Conservation (phyloP, 2,888 invertebrate species). For the Tupiocoris notatus region DNA sequence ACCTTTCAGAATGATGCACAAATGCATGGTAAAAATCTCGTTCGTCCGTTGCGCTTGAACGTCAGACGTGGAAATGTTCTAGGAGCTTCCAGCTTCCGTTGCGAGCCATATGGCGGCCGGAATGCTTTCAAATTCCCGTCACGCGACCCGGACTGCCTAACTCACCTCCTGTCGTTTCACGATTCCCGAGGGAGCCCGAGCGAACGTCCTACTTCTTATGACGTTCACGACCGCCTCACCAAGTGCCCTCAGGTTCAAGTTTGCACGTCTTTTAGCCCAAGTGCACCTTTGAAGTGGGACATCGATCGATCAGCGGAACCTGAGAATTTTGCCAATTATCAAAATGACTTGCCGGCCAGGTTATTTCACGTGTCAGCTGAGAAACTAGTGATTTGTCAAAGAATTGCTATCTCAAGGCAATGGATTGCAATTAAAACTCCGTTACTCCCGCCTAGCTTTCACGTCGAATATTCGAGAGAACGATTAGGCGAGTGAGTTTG, state of each 20-base stretch:
- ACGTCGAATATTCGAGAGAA: too few relatives aligned
- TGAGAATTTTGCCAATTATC: neutral
- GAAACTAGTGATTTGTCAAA: too few relatives aligned
- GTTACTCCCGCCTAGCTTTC: too few relatives aligned
- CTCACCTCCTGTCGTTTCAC: neutral
- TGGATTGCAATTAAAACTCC: too few relatives aligned
- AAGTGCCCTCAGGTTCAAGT: neutral
- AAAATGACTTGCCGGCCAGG: neutral
- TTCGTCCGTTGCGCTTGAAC: too few relatives aligned
- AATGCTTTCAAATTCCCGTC: neutral
- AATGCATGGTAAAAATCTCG: too few relatives aligned
- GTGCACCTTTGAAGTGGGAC: neutral
- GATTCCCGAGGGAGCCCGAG: too few relatives aligned
- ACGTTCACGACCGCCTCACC: neutral
- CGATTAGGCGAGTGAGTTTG: too few relatives aligned
- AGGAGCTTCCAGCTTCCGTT: neutral
- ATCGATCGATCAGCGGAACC: neutral
- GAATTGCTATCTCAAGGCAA: too few relatives aligned
- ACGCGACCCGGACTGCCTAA: neutral
- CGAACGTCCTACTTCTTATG: neutral
- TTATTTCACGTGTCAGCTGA: too few relatives aligned
- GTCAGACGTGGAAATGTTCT: too few relatives aligned
- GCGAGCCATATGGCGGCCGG: neutral
- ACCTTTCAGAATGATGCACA: too few relatives aligned
- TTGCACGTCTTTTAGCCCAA: neutral